Evolutionary conservation across 1,140 invertebrate species (phyloP).

Genomic region (Calephelis nemesis): DNA sequence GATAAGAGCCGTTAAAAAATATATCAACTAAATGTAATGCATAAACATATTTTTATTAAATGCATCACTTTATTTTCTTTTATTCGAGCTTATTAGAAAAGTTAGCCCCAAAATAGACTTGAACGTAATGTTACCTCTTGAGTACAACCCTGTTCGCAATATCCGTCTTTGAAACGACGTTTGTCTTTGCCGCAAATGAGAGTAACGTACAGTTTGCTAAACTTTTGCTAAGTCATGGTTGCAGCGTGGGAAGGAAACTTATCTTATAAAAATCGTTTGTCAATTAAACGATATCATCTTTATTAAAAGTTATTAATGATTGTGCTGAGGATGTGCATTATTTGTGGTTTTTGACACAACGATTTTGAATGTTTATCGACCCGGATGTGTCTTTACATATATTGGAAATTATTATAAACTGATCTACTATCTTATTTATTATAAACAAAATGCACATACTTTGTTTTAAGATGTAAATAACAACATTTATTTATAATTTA

Average conservation of each 20-base stretch:
- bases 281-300: constrained; percentile 16
- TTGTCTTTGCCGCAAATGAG: constrained; percentile 74
- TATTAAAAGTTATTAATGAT: constrained; percentile 25
- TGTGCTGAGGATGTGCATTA: background rate
- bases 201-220: constrained; percentile 42
- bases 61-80: no score
- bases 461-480: no score
- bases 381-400: no score
- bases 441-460: no score
- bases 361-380: constrained; percentile 18
- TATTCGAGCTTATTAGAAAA: background rate
- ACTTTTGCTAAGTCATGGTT: constrained; percentile 71
- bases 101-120: background rate
- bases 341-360: constrained; percentile 4
- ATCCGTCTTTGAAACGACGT: constrained; percentile 53
- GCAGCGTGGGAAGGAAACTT: constrained; percentile 52
- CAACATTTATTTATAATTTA: no score
- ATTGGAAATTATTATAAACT: no score
- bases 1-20: no score
- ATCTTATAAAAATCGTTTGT: constrained; percentile 18
- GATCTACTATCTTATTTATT: no score
- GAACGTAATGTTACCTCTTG: background rate
- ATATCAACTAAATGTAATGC: no score
- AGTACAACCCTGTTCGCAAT: background rate
- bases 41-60: no score